A percentile compares a stretch with the other conserved stretches of the same genome.
These are phyloP conservation scores for Eulemur rubriventer DNA, from an alignment of 2,797 vertebrate species.

Conservation along the genomic window DNA sequence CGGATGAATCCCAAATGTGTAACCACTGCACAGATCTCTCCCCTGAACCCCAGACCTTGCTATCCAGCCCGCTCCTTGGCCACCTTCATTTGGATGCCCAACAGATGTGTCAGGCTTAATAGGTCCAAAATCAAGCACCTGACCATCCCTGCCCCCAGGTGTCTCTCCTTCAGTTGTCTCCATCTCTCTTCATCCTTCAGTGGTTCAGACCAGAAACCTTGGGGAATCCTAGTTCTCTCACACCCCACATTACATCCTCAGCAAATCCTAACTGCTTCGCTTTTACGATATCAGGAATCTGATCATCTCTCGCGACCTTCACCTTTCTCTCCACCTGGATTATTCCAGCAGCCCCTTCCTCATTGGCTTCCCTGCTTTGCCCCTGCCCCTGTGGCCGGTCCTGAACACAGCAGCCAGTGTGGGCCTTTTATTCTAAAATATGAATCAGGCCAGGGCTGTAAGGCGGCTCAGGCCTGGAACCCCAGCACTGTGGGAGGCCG, in stretches of 20 bases:
- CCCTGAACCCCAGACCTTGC: not conserved
- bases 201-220: not conserved
- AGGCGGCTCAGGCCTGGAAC: no score
- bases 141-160: not conserved
- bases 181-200: not conserved
- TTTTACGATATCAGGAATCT: not conserved
- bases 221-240: not conserved
- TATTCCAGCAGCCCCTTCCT: not conserved
- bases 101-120: not conserved
- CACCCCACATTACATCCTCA: not conserved
- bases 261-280: not conserved
- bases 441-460: not conserved
- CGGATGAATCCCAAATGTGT: no score
- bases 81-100: not conserved
- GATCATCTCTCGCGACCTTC: not conserved
- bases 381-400: rapidly evolving
- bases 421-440: not conserved
- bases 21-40: not conserved
- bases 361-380: not conserved
- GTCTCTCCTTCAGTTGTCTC: not conserved
- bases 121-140: not conserved
- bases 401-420: not conserved
- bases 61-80: not conserved
- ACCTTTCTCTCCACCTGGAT: not conserved
- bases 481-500: no score